Base-by-base conservation (phyloP, 2,888 invertebrate species). In the Chloroclysta siterata region DNA sequence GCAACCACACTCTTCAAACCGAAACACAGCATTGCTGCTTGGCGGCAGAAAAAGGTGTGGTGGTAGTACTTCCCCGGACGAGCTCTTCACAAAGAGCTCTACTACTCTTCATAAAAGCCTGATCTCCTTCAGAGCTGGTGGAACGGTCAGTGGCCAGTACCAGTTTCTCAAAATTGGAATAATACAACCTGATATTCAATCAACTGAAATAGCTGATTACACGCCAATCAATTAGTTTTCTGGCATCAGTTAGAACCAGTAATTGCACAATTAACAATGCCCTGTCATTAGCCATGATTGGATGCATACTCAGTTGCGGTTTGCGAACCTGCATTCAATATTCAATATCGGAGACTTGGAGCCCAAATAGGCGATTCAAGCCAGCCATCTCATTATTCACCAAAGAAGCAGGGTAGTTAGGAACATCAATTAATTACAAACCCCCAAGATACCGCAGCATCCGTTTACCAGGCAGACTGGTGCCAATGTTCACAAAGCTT, bases 241-340 rank as follows among this genome's bases (percentile, higher is more conserved):
- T 13, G 47, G 42, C 55, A 54, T 47, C 44, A 36, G 46, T 58
- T 48, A 46, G 22, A 50, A 56, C 41, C 64, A 47, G 60, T 56
- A 52, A 64, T 60, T 64, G 53, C 53, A 60, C 60, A 56, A 64
- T 59, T 59, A 53, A 28, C 59, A 15, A 53, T 53, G 46, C 59
- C 36, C 41, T 59, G 59, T 59, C 47, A 46, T 53, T 59, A 59
- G 53, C 36, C 46, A 22, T 53, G 53, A 47, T 59, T 59, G 47
- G 53, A 55, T 44, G 46, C 51, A 53, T 15, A 50, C 28, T 22
- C 22, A 17, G 17, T 46, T 39, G 39, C 33, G 15, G 33, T 41
- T 42, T 48, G 47, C 47, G 47, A 17, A 39, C 51, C 6, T 52
- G 39, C 17, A 39, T 47, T 29, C 6, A 17, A 55, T 29, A 55